Base-by-base conservation (phyloP, 2,113 vertebrate species). In the Pogona vitticeps region DNA sequence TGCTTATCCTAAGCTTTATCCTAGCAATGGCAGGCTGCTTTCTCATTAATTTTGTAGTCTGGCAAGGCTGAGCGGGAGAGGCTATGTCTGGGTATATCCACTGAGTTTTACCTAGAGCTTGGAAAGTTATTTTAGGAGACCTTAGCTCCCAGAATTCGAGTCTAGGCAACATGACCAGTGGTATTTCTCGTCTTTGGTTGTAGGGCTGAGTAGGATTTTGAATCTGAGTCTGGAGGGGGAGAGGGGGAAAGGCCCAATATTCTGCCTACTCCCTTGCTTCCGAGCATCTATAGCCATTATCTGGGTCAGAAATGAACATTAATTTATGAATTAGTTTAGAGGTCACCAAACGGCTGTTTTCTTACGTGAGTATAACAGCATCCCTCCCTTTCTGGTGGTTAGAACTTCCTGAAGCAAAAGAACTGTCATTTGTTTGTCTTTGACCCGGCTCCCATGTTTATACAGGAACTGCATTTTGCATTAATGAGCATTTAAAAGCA, bases 381-480 rank as follows among this genome's bases (percentile, higher is more conserved):
- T 46, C 1, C 13, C 86, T 86, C 20, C 80, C 78, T 80, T 90
- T 88, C 86, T 90, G 58, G n/a, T 93, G 72, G 73, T 88, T 81
- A 63, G 58, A 10, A 61, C 88, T 94, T 94, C 92, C 92, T 92
- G 92, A 46, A 92, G 85, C 20, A 80, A 78, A 92, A 89, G 89
- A 94, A 91, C 70, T 91, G 89, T 90, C 91, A 92, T 91, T 90
- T 93, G 59, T 26, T 3, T 86, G 91, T 85, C 87, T 91, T 90
- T 92, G 88, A 94, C 88, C 88, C 94, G 93, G 92, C 92, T 91
- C 93, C 87, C 90, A 92, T 2, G 3, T 95, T 95, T 94, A 94
- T 92, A 92, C 90, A 92, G 94, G 94, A 95, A 95, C 92, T 67
- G 59, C 92, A 86, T 90, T 91, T 93, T 88, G 68, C 76, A 33